Base-by-base conservation (phyloP, 2,888 invertebrate species). In the Thymelicus acteon region DNA sequence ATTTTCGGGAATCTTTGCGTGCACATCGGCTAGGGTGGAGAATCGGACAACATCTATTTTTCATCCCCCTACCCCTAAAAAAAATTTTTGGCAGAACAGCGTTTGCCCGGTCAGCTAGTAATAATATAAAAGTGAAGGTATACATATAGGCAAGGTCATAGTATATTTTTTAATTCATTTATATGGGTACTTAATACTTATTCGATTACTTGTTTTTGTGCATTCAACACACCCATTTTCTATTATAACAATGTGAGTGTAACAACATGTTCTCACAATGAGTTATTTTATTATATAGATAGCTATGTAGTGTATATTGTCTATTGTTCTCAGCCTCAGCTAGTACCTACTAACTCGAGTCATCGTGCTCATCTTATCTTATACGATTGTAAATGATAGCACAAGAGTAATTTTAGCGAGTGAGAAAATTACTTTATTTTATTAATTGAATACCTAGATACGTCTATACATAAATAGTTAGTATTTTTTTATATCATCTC, bases 281-380 rank as follows among this genome's bases (percentile, higher is more conserved):
- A 54, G 19, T 24, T 54, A n/a, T 24, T n/a, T 54, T 15, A 7
- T 7, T 52, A 19, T n/a, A 15, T 24, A 24, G 4, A 24, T 12
- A 54, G 1, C 7, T 52, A 52, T 52, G 37, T 63, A 10, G 40
- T 64, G 19, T 40, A 37, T 63, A 64, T 54, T 64, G 52, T 64
- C 64, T 64, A 64, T 64, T 64, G 64, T 64, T 64, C 64, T 64
- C 54, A 64, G n/a, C 19, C n/a, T n/a, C 19, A 19, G 19, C 40
- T 12, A 54, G 19, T 64, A 31, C 24, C 10, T 44, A 44, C 40
- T 10, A 8, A 64, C 54, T 19, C 54, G 64, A 64, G 39, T 54
- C 40, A 64, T 15, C 54, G 64, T 54, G 64, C 19, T 24, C 39
- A 64, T 64, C 40, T 52, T 13, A 40, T 64, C 12, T 54, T 54